Evolutionary conservation across 2,113 vertebrate genomes (phyloP), one percentile per base, ranked within the genome.

Genomic region (Zootoca vivipara): DNA sequence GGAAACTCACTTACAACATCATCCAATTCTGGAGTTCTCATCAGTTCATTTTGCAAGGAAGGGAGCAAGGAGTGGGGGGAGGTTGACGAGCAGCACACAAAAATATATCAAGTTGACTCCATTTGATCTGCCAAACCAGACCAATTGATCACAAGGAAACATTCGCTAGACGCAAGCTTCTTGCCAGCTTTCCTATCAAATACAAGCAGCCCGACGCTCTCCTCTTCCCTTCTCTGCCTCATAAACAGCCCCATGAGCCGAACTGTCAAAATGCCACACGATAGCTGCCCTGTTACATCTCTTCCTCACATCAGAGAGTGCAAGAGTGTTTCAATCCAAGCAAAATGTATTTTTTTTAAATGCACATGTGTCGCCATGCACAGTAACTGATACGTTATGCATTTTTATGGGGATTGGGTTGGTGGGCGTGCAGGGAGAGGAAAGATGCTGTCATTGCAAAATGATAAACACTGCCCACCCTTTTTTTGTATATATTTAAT

Each of bases 371-470:
- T 96, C 95, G 95, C 93, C 94, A 95, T 95, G 95, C 95, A 94
- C 93, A 95, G 92, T 95, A 92, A 94, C 94, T 87, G 94, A 96
- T 96, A 94, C 72, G 65, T 91, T 95, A 95, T 96, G 96, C 96
- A 96, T 96, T 97, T 97, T 97, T 96, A 96, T 95, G 94, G 96
- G 95, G 93, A 92, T 52, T 72, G 94, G 92, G 91, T 96, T 96
- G 94, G 94, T 95, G 92, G 96, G 96, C 93, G 10, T 52, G 58
- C 58, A 62, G 58, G 94, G 95, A 52, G 46, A 52, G 93, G 92
- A 94, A 94, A 96, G 96, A 97, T 97, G 95, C 92, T 82, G 95
- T 94, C 78, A 97, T 95, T 94, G 93, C 91, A 93, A 96, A 62
- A 93, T 95, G 96, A 97, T 96, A 94, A 67, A 95, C 92, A 89